Percentiles rank a stretch among this genome's conserved stretches.
These are phyloP conservation scores for Diglossa cyanea DNA, from an alignment of 2,797 vertebrate genomes.

Conservation along the genomic window DNA sequence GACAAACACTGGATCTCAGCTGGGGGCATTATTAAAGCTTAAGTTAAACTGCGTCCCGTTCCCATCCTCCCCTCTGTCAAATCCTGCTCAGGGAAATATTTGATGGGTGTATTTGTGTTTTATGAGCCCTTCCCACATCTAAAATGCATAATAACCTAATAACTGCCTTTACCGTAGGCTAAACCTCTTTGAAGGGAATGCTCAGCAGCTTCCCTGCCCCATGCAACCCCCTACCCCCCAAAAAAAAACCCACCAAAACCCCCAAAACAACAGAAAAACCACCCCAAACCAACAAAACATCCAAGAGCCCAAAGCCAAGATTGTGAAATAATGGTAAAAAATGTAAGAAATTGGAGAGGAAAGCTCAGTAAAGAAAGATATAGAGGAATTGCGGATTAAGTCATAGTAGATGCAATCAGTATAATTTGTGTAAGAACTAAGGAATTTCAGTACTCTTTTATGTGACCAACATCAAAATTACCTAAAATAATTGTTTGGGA, in stretches of 20 bases:
- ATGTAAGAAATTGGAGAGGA: neutral
- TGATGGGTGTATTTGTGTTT: neutral
- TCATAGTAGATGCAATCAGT: neutral
- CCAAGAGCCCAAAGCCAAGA: neutral
- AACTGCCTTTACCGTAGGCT: neutral
- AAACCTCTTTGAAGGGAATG: neutral
- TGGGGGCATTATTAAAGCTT: neutral
- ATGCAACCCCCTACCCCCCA: fast-evolving
- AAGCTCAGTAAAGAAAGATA: neutral
- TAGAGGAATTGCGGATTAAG: neutral
- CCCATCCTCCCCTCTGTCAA: neutral
- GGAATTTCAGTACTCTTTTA: neutral
- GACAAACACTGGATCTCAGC: neutral
- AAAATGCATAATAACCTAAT: neutral
- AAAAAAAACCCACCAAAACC: neutral
- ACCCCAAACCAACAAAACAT: neutral
- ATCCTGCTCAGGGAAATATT: neutral
- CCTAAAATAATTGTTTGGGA: neutral
- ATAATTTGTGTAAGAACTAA: neutral
- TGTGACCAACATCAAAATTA: neutral
- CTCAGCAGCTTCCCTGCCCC: neutral
- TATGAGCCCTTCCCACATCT: neutral
- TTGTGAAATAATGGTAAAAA: neutral
- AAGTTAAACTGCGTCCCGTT: fast-evolving
- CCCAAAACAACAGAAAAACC: neutral